These are phyloP conservation scores for Lytechinus variegatus DNA, from an alignment of 35 echinoderm and acorn worm genomes.

Conservation along the genomic window DNA sequence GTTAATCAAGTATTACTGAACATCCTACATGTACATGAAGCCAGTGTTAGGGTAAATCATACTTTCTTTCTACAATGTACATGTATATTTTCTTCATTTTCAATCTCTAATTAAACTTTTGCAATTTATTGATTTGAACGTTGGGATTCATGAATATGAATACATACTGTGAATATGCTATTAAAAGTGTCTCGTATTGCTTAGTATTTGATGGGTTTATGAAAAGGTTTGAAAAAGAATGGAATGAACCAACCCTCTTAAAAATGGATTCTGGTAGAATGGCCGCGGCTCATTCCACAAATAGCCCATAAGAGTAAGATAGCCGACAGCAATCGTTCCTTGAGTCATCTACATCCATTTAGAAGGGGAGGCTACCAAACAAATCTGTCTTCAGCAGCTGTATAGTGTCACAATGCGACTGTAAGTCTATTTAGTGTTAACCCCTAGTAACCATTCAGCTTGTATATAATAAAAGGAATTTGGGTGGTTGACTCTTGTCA, in stretches of 20 bases:
- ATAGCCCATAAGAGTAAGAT: not conserved
- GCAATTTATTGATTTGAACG: no score
- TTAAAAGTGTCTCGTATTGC: not conserved
- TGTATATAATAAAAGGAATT: no score
- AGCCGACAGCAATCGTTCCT: conserved; percentile 22
- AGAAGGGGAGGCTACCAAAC: conserved; percentile 7
- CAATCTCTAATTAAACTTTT: no score
- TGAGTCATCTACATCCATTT: conserved; percentile 36
- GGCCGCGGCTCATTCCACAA: not conserved
- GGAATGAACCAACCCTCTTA: not conserved
- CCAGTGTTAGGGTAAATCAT: no score
- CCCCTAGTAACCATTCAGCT: no score
- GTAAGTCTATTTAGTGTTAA: no score
- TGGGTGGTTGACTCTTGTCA: no score
- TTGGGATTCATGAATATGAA: not conserved
- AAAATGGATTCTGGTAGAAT: conserved; percentile 34
- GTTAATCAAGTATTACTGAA: no score
- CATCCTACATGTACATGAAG: no score
- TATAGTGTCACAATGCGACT: no score
- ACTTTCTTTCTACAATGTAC: not conserved
- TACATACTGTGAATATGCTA: not conserved
- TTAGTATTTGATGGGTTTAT: not conserved
- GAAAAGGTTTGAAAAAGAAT: not conserved
- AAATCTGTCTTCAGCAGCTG: conserved; percentile 7
- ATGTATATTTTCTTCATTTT: not conserved